Evolutionary conservation across 2,888 invertebrate genomes (phyloP).

Genomic region (Drosophila emarginata): DNA sequence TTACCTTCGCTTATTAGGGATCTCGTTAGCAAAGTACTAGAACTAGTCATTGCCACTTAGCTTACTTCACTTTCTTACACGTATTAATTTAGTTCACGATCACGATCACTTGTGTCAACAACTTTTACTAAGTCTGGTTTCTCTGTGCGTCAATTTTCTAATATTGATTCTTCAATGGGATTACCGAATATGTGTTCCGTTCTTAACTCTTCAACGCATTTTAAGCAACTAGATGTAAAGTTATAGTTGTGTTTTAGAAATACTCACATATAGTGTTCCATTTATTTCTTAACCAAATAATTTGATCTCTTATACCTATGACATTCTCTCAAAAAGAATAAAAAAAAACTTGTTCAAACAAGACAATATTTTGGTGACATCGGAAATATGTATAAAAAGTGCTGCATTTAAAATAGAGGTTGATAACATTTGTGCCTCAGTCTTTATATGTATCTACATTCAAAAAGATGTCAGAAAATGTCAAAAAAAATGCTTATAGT

Average conservation of each 20-base stretch:
- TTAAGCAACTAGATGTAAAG: background rate
- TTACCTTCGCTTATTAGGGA: constrained; percentile 30
- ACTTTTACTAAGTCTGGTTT: background rate
- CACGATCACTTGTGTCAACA: constrained; percentile 33
- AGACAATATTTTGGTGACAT: too few species aligned
- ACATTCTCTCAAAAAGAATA: background rate
- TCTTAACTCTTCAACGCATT: background rate
- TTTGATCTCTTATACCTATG: background rate
- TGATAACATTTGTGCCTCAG: too few species aligned
- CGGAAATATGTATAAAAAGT: too few species aligned
- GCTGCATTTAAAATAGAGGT: too few species aligned
- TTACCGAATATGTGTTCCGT: background rate
- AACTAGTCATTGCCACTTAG: constrained; percentile 20
- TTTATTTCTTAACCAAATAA: background rate
- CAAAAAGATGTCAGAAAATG: too few species aligned
- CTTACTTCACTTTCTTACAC: background rate
- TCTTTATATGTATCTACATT: too few species aligned
- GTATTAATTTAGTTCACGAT: background rate
- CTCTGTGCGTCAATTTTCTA: background rate
- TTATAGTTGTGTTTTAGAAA: background rate
- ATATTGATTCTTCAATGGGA: background rate
- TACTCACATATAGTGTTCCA: background rate
- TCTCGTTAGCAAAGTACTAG: constrained; percentile 22
- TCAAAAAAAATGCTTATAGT: too few species aligned
- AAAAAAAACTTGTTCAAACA: background rate